Evolutionary conservation across 2,797 vertebrate genomes (phyloP), one percentile per base, ranked within the genome.

Genomic region (Coregonus sp.): DNA sequence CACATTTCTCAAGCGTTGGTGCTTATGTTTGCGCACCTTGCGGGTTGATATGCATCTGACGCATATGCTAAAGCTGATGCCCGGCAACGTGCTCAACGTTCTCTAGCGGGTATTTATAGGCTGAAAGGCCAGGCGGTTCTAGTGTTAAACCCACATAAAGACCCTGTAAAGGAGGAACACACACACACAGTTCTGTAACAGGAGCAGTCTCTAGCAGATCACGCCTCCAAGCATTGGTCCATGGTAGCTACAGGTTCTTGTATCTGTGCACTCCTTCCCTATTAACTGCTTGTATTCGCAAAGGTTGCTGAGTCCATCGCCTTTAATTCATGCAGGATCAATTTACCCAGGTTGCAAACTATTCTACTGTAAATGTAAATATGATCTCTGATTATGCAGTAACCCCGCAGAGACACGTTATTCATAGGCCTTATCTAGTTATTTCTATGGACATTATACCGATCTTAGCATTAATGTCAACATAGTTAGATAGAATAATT

Each of bases 171-270:
- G 40, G 11, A 47, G 40, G 40, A 47, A 54, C 52, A 54, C 52
- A 20, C 5, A 59, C 18, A 59, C 56, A 18, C 16, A 18, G 52
- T 16, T 47, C 56, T n/a, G 56, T 59, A 18, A 14, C 20, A 66
- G 9, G 1, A 31, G 81, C 87, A 85, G 59, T 77, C 80, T 74
- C 81, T 86, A 80, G 81, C 78, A 4, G 82, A 75, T 75, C 74
- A 78, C 72, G 76, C 81, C 86, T 75, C 11, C 84, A 40, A 86
- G 84, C 86, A 86, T 87, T 85, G 86, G 89, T 92, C 90, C 84
- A 87, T 91, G 86, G 80, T 70, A 83, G 86, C 81, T 72, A 82
- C 86, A 83, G 83, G 85, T 86, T 85, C 77, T 81, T 83, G 77
- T 40, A 40, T 79, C 83, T 84, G 77, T n/a, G 11, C 78, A 77